Base-by-base conservation (phyloP, 2,797 vertebrate genomes). In the Chromobotia macracanthus region DNA sequence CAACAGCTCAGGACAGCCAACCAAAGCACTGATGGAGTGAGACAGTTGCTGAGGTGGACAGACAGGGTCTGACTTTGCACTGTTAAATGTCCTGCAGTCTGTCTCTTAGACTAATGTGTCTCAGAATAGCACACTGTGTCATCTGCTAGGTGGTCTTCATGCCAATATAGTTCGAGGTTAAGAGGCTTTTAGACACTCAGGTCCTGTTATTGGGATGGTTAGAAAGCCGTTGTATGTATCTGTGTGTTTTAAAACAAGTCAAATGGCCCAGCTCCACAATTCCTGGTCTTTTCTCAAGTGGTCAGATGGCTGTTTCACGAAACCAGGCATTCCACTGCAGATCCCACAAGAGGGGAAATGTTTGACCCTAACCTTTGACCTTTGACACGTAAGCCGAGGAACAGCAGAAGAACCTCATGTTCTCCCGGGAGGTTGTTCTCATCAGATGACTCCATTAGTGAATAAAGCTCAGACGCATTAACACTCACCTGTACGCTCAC, bases 111-210 rank as follows among this genome's bases (percentile, higher is more conserved):
- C 80, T 83, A 87, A 83, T 38, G 35, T 38, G 4, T 38, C 87
- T 86, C 56, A 88, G 90, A 91, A 92, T 91, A 90, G 87, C 74
- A 79, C 19, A 81, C 67, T 72, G 72, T 73, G 77, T 87, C 82
- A 79, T 79, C 11, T 56, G 67, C 75, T 61, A 82, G 68, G 76
- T 65, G 63, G 46, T 28, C 85, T 79, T 46, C 72, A 73, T 76
- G 70, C 70, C 69, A 21, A 79, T 80, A 79, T 80, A 81, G 35
- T 76, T 72, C 74, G 69, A 50, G 6, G 21, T 0, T 70, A 50
- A 50, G 58, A 60, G 19, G 41, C n/a, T 60, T 41, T 44, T 0
- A 48, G 44, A 23, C 19, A 25, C 19, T 63, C 19, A 6, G 8
- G 21, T 18, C 55, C n/a, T 15, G n/a, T 38, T 25, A 13, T n/a